Conservation (phyloP, 2,888 invertebrate genomes). For the Deladenus siricidicola region DNA sequence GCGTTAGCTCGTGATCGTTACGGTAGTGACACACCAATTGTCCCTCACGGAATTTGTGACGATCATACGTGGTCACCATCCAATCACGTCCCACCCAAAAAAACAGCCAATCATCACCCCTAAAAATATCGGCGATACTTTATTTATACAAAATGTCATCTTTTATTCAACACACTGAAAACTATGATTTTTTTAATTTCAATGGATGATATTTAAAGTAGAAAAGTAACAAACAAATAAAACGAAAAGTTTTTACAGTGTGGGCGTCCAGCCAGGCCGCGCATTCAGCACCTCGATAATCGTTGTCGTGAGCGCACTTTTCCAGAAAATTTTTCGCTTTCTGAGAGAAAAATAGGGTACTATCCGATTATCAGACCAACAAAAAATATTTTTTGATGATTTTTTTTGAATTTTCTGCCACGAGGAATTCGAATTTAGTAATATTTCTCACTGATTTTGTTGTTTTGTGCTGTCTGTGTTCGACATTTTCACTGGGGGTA, state of each 20-base stretch:
- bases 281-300: slow-evolving; percentile 44
- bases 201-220: no score
- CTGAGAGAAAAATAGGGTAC: slow-evolving; percentile 6
- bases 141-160: neutral
- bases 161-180: neutral
- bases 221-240: no score
- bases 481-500: no score
- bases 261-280: slow-evolving; percentile 41
- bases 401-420: no score
- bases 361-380: neutral
- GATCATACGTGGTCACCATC: slow-evolving; percentile 57
- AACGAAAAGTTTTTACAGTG: slow-evolving; percentile 25
- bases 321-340: slow-evolving; percentile 27
- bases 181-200: neutral
- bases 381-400: neutral
- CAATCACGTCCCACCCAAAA: slow-evolving; percentile 63
- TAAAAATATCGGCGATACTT: slow-evolving; percentile 17
- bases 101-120: slow-evolving; percentile 60
- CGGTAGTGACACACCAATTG: slow-evolving; percentile 61
- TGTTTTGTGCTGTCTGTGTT: no score
- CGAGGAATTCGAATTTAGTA: no score
- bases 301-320: slow-evolving; percentile 43
- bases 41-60: slow-evolving; percentile 56
- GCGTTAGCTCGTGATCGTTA: slow-evolving; percentile 62
- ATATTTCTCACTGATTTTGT: no score